Conservation (phyloP, 2,797 vertebrate species). For the Chromobotia macracanthus region DNA sequence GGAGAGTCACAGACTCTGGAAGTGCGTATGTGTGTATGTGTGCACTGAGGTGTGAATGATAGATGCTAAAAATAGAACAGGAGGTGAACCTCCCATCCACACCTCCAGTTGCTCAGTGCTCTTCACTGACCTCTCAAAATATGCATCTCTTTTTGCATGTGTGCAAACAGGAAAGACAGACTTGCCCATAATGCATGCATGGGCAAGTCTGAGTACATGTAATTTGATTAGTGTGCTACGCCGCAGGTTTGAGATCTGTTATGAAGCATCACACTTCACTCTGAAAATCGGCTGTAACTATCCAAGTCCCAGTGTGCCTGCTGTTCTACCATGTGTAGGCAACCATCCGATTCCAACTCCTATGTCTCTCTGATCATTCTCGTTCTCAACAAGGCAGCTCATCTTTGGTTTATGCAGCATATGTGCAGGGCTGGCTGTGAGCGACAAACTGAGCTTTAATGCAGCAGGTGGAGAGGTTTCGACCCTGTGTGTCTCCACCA, state of each 20-base stretch:
- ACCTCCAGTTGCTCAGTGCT: slow-evolving; percentile 36
- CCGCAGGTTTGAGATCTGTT: slow-evolving; percentile 33
- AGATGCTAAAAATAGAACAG: slow-evolving; percentile 56
- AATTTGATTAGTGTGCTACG: slow-evolving; percentile 32
- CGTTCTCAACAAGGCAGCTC: neutral
- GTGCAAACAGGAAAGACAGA: slow-evolving; percentile 10
- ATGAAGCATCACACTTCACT: neutral
- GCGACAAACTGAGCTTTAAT: slow-evolving; percentile 1
- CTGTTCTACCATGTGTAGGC: neutral
- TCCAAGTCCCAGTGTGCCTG: neutral
- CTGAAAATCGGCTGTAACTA: neutral
- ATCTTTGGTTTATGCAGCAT: slow-evolving; percentile 15
- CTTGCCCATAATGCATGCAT: slow-evolving; percentile 16
- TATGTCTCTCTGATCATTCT: neutral
- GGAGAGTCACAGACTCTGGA: slow-evolving; percentile 22
- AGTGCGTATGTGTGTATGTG: slow-evolving; percentile 26
- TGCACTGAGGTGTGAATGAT: slow-evolving; percentile 52
- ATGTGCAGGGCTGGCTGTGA: slow-evolving; percentile 15
- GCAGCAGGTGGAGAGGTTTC: slow-evolving; percentile 17
- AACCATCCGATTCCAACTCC: neutral
- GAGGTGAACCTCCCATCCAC: slow-evolving; percentile 54
- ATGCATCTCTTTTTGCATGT: slow-evolving; percentile 7
- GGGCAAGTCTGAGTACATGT: slow-evolving; percentile 46
- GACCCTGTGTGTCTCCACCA: slow-evolving; percentile 55
- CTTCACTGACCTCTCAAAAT: slow-evolving; percentile 34